These are phyloP conservation scores for Augochlora pura DNA, from an alignment of 1,140 invertebrate genomes.

Conservation along the genomic window DNA sequence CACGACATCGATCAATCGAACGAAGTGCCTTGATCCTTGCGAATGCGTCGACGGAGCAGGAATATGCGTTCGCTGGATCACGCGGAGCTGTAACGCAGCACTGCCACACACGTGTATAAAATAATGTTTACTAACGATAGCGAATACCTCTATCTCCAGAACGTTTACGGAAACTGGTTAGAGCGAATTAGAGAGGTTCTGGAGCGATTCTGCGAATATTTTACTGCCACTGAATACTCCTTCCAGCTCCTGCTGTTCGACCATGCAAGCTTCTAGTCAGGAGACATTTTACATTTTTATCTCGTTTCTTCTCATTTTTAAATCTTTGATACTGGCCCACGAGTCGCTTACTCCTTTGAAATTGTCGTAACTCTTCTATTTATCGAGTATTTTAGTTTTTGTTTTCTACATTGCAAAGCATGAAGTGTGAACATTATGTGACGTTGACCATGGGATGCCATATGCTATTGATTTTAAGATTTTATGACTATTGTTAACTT, in stretches of 20 bases:
- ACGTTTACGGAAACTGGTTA: constrained; percentile 16
- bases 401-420: too few species aligned
- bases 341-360: too few species aligned
- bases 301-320: constrained; percentile 16
- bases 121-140: constrained; percentile 15
- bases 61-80: constrained; percentile 6
- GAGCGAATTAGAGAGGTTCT: constrained; percentile 30
- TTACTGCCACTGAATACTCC: constrained; percentile 76
- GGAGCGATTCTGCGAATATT: constrained; percentile 42
- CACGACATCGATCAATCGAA: constrained; percentile 23
- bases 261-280: constrained; percentile 79
- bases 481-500: too few species aligned
- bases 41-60: constrained; percentile 19
- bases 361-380: too few species aligned
- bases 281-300: constrained; percentile 70
- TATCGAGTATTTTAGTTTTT: too few species aligned
- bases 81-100: background rate
- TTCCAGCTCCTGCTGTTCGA: constrained; percentile 76
- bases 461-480: too few species aligned
- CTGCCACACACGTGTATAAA: background rate
- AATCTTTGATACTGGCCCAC: constrained; percentile 31
- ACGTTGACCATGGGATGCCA: too few species aligned
- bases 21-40: constrained; percentile 38
- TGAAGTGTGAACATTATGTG: too few species aligned
- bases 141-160: constrained; percentile 41